Conservation (phyloP, 2,888 invertebrate genomes). For the Ditula angustiorana region DNA sequence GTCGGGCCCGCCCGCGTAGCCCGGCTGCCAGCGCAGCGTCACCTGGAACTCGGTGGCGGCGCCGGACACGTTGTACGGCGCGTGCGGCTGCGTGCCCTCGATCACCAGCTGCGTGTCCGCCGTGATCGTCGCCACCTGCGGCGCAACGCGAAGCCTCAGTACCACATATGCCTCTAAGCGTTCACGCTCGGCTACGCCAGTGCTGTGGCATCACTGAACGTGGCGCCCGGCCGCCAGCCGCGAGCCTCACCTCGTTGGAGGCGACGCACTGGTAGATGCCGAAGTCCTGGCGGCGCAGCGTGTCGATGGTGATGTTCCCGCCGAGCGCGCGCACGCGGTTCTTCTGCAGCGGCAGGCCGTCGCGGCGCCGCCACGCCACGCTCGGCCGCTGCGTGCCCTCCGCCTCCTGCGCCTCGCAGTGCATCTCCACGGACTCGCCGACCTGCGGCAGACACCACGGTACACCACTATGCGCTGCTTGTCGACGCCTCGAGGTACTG, state of each 20-base stretch:
- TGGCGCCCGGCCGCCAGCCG: too few species aligned
- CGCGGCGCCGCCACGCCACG: slow-evolving; percentile 95
- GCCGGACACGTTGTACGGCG: slow-evolving; percentile 97
- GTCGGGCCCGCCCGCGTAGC: slow-evolving; percentile 97
- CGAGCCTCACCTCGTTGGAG: slow-evolving; percentile 89
- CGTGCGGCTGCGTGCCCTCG: slow-evolving; percentile 98
- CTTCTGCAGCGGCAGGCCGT: slow-evolving; percentile 92
- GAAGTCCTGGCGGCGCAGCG: slow-evolving; percentile 94
- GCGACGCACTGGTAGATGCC: slow-evolving; percentile 98
- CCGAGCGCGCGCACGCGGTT: slow-evolving; percentile 91
- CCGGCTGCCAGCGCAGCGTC: slow-evolving; percentile 96
- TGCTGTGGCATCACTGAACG: too few species aligned
- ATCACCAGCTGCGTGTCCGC: slow-evolving; percentile 95
- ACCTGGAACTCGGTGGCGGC: slow-evolving; percentile 96
- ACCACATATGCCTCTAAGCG: too few species aligned
- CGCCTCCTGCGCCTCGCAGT: slow-evolving; percentile 96
- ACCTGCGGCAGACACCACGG: slow-evolving; percentile 63
- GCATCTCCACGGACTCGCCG: slow-evolving; percentile 97
- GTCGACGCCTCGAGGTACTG: too few species aligned
- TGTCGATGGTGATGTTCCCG: slow-evolving; percentile 96
- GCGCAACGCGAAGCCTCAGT: slow-evolving; percentile 3
- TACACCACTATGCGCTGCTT: too few species aligned
- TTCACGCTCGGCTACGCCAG: too few species aligned
- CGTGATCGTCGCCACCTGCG: slow-evolving; percentile 94
- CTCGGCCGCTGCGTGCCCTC: slow-evolving; percentile 96